These are phyloP conservation scores for Columbina picui DNA, from an alignment of 2,113 vertebrate genomes.

Conservation along the genomic window DNA sequence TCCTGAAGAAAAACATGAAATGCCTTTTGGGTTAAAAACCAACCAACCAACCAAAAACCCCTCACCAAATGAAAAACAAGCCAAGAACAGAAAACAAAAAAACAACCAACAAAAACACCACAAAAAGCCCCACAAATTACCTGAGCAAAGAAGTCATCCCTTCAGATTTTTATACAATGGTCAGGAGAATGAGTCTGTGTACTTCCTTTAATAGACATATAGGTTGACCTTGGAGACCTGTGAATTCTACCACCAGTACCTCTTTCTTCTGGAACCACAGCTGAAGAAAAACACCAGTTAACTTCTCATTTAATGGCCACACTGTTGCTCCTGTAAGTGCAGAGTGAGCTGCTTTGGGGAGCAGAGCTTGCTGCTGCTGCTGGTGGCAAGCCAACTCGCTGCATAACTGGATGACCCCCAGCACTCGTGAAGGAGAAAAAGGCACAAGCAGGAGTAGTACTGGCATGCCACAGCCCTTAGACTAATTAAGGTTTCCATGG, in stretches of 20 bases:
- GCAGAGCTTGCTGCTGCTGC: not conserved
- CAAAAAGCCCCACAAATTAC: too few species aligned
- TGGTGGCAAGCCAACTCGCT: not conserved
- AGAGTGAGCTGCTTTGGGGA: not conserved
- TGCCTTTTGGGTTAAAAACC: not conserved
- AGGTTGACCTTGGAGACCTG: not conserved
- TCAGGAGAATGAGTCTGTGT: not conserved
- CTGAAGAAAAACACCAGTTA: not conserved
- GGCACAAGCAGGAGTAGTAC: not conserved
- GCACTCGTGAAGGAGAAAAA: not conserved
- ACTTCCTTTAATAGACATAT: not conserved
- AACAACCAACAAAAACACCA: too few species aligned
- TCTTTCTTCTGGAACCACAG: not conserved
- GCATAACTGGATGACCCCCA: not conserved
- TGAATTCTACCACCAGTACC: not conserved
- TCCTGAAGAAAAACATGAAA: not conserved
- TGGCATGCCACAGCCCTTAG: not conserved
- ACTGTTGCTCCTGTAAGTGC: not conserved
- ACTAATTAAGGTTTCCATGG: not conserved
- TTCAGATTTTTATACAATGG: not conserved
- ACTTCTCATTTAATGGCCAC: not conserved
- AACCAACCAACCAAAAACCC: not conserved
- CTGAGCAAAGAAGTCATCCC: not conserved
- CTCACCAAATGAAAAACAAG: too few species aligned
- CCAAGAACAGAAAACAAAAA: too few species aligned